Evolutionary conservation across 2,888 invertebrate genomes (phyloP).

Genomic region (Noctua pronuba): DNA sequence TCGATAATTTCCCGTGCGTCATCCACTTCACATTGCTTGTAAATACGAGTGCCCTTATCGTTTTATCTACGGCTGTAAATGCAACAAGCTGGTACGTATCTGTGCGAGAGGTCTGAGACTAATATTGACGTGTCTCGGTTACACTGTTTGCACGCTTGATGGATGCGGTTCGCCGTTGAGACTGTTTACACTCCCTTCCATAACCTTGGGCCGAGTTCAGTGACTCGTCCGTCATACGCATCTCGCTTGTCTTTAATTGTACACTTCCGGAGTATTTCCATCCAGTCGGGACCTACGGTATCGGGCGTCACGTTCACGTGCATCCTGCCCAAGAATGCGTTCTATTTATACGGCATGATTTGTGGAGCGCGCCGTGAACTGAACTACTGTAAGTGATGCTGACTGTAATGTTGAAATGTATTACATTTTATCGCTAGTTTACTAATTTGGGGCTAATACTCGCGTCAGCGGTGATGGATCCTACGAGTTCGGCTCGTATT

Average conservation of each 20-base stretch:
- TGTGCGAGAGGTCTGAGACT: slow-evolving; percentile 54
- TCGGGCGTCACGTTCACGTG: slow-evolving; percentile 79
- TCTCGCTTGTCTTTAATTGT: slow-evolving; percentile 80
- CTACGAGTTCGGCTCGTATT: slow-evolving; percentile 75
- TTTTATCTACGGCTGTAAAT: slow-evolving; percentile 73
- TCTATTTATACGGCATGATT: slow-evolving; percentile 69
- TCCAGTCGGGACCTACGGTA: slow-evolving; percentile 80
- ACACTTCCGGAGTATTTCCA: slow-evolving; percentile 85
- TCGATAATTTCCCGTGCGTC: slow-evolving; percentile 58
- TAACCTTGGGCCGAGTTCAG: slow-evolving; percentile 86
- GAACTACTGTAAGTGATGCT: slow-evolving; percentile 56
- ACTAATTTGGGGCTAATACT: slow-evolving; percentile 81
- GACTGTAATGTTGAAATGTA: slow-evolving; percentile 73
- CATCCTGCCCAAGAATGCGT: slow-evolving; percentile 74
- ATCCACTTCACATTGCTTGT: slow-evolving; percentile 55
- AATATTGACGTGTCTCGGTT: slow-evolving; percentile 83
- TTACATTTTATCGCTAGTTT: slow-evolving; percentile 77
- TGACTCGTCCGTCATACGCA: slow-evolving; percentile 79
- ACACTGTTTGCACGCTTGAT: slow-evolving; percentile 85
- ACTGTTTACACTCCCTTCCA: slow-evolving; percentile 80
- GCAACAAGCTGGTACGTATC: slow-evolving; percentile 64
- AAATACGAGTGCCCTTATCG: slow-evolving; percentile 66
- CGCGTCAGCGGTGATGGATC: slow-evolving; percentile 80
- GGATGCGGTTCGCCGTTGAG: slow-evolving; percentile 79
- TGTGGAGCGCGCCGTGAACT: slow-evolving; percentile 61